Evolutionary conservation across 2,113 vertebrate genomes (phyloP), one percentile per base, ranked within the genome.

Genomic region (Geothlypis trichas): DNA sequence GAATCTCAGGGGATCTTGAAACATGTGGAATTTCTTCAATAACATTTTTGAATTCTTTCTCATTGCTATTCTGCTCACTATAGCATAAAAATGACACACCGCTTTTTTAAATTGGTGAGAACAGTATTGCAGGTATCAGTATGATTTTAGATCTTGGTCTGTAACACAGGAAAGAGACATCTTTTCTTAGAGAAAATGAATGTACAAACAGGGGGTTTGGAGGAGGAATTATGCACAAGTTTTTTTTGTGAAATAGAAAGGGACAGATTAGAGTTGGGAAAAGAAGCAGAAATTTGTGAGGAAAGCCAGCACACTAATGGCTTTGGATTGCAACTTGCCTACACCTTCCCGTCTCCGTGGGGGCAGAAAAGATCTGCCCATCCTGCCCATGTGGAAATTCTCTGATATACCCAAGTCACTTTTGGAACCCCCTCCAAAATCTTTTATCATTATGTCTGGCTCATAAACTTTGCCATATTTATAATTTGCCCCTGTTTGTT

Each of bases 401-500:
- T 58, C 17, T 46, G 13, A 44, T 18, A 41, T 30, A 83, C 2
- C 5, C 7, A 52, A 84, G 15, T 4, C 1, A 2, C 18, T 71
- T 76, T 54, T 72, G 18, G 4, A 4, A 61, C 49, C 0, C 1
- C 1, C 66, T 84, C 39, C 16, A 85, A 89, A 82, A 69, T 26
- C 8, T 27, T 52, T 54, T 46, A 41, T 42, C 33, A 30, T 72
- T 82, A 61, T 41, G 12, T 37, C 10, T 24, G 49, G 8, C 14
- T 58, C 44, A 42, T 42, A 6, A 68, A 67, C 19, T 61, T 42
- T 30, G 49, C 13, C 5, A 7, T n/a, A 35, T 35, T 81, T 47
- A 31, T 68, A 2, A 42, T 55, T 77, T 84, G 0, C 3, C 1
- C 13, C 7, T 15, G 0, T 22, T 72, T 22, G 3, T 10, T 54